Percentiles rank a stretch among this genome's conserved stretches.
Evolutionary conservation across 1,140 invertebrate species (phyloP).

Genomic region (Drosophila simulans): DNA sequence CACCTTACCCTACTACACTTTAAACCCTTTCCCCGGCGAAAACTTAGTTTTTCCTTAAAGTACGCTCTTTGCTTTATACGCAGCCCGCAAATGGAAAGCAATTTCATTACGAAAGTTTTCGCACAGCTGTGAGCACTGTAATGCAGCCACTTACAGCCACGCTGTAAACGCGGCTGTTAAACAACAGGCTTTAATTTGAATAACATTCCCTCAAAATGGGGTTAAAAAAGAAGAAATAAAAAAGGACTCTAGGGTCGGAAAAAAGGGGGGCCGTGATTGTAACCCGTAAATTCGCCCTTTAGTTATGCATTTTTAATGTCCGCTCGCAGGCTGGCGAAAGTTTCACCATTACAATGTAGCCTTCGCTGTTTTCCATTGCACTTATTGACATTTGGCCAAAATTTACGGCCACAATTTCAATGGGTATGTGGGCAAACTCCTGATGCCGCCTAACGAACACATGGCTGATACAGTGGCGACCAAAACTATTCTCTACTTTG

Average conservation of each 20-base stretch:
- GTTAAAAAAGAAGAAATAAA: neutral
- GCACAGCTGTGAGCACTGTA: conserved; percentile 38
- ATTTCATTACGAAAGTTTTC: conserved; percentile 52
- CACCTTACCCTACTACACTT: neutral
- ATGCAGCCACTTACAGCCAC: conserved; percentile 14
- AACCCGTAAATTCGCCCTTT: conserved; percentile 54
- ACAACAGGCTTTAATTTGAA: conserved; percentile 9
- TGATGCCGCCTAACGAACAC: conserved; percentile 27
- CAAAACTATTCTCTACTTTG: conserved; percentile 23
- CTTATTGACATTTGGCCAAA: conserved; percentile 72
- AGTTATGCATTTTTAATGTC: conserved; percentile 67
- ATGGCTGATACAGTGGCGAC: conserved; percentile 26
- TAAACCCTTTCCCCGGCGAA: conserved; percentile 5
- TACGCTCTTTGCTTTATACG: conserved; percentile 1
- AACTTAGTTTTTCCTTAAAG: conserved; percentile 16
- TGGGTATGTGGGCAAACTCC: conserved; percentile 8
- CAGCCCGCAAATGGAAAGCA: conserved; percentile 30
- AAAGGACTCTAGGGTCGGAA: neutral
- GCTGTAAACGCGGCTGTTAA: conserved; percentile 32
- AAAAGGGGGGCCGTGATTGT: conserved; percentile 18
- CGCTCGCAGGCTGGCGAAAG: conserved; percentile 18
- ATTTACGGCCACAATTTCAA: conserved; percentile 65
- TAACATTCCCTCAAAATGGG: conserved; percentile 24
- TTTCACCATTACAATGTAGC: conserved; percentile 46
- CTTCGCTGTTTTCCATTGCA: conserved; percentile 46